These are phyloP conservation scores for Crotalus viridis DNA, from an alignment of 2,113 vertebrate species.

Conservation along the genomic window DNA sequence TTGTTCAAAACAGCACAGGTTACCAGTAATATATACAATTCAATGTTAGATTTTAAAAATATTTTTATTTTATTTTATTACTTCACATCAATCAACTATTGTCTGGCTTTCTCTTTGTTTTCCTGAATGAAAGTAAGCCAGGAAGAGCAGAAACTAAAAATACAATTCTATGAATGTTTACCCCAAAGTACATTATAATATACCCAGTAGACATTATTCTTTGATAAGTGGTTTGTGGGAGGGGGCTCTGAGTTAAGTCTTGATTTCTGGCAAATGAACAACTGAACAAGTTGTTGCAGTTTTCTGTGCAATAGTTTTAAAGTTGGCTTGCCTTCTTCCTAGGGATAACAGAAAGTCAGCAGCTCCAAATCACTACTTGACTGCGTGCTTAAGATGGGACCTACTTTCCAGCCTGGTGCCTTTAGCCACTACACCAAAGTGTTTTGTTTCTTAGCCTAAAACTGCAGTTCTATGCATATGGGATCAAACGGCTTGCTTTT, in stretches of 20 bases:
- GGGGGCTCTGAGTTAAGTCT: not conserved
- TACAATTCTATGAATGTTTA: not conserved
- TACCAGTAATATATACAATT: not conserved
- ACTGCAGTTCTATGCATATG: not conserved
- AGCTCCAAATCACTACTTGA: not conserved
- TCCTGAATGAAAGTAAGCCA: not conserved
- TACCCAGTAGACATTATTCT: not conserved
- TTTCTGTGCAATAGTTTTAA: not conserved
- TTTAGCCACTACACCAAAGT: not conserved
- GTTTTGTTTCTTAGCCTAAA: not conserved
- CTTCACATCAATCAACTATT: not conserved
- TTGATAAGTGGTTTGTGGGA: not conserved
- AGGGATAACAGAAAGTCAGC: not conserved
- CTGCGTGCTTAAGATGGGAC: not conserved
- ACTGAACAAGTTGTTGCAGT: not conserved
- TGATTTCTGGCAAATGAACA: not conserved
- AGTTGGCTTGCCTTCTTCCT: not conserved
- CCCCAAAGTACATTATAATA: not conserved
- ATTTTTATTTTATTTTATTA: not conserved
- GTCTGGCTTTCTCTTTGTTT: not conserved
- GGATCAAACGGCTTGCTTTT: not conserved
- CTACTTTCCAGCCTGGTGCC: not conserved
- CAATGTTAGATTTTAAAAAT: not conserved
- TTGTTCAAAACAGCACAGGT: not conserved
- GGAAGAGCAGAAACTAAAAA: not conserved